phyloP scores from a whole-genome alignment of 2,113 vertebrate genomes.

The Cranoglanis bouderius region DNA sequence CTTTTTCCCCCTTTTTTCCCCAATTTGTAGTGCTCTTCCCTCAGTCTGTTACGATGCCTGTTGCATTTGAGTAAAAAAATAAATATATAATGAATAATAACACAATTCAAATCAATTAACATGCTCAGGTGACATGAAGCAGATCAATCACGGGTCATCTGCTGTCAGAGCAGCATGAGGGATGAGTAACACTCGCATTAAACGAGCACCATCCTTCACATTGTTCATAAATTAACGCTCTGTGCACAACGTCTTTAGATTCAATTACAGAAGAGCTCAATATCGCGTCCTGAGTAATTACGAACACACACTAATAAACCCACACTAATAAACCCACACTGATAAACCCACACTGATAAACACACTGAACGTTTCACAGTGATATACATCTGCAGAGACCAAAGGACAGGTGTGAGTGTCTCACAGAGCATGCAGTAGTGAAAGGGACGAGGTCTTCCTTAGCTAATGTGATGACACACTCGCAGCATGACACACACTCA shows the following conservation, averaged over 20 bases:
- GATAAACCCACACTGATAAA: neutral
- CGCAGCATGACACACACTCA: neutral
- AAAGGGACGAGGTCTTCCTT: slow-evolving; percentile 7
- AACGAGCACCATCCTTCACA: neutral
- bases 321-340: neutral
- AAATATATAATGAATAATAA: neutral
- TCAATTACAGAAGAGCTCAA: slow-evolving; percentile 44
- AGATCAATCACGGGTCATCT: slow-evolving; percentile 1
- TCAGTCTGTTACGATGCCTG: neutral
- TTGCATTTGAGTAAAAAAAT: neutral
- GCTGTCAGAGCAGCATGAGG: neutral
- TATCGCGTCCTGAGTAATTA: slow-evolving; percentile 29
- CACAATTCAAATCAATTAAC: slow-evolving; percentile 24
- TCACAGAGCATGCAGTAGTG: neutral
- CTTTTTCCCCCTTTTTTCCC: neutral
- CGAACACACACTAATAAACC: slow-evolving; percentile 10
- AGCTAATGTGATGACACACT: slow-evolving; percentile 8
- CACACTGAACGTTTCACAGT: neutral
- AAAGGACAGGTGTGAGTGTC: slow-evolving; percentile 9
- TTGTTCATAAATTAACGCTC: slow-evolving; percentile 40
- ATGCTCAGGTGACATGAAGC: neutral
- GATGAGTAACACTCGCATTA: neutral
- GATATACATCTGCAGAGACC: neutral
- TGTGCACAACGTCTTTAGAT: slow-evolving; percentile 26
- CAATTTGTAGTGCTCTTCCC: neutral